These are phyloP conservation scores for Elymnias hypermnestra DNA, from an alignment of 1,140 invertebrate species.

Conservation along the genomic window DNA sequence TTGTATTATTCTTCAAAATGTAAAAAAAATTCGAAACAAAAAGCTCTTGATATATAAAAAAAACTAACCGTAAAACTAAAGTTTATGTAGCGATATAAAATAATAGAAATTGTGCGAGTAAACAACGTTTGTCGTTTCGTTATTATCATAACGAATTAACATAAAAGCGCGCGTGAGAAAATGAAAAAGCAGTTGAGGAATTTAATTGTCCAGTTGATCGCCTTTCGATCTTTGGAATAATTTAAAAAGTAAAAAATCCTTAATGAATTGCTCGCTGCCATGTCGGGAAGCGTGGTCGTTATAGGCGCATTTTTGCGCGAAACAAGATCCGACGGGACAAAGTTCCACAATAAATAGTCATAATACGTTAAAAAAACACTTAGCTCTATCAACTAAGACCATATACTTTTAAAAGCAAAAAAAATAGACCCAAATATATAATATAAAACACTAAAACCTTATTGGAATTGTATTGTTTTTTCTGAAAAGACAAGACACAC, in stretches of 20 bases:
- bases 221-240: not conserved
- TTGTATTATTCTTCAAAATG: too few species aligned
- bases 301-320: slow-evolving; percentile 69
- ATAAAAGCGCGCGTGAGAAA: not conserved
- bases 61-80: too few species aligned
- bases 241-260: not conserved
- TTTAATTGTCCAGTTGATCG: not conserved
- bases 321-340: slow-evolving; percentile 43
- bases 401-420: not conserved
- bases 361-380: not conserved
- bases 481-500: too few species aligned
- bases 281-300: slow-evolving; percentile 16
- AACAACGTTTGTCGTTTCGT: too few species aligned
- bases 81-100: too few species aligned
- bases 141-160: not conserved
- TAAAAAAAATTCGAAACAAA: too few species aligned
- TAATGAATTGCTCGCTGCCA: slow-evolving; percentile 3
- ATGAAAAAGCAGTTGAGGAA: slow-evolving; percentile 1
- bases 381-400: not conserved
- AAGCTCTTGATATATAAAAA: too few species aligned
- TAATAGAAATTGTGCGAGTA: too few species aligned
- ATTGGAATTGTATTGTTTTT: too few species aligned
- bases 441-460: too few species aligned
- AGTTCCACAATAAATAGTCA: not conserved
- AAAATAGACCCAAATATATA: too few species aligned